phyloP scores from a whole-genome alignment of 2,113 vertebrate species.

The Triplophysa tibetana region DNA sequence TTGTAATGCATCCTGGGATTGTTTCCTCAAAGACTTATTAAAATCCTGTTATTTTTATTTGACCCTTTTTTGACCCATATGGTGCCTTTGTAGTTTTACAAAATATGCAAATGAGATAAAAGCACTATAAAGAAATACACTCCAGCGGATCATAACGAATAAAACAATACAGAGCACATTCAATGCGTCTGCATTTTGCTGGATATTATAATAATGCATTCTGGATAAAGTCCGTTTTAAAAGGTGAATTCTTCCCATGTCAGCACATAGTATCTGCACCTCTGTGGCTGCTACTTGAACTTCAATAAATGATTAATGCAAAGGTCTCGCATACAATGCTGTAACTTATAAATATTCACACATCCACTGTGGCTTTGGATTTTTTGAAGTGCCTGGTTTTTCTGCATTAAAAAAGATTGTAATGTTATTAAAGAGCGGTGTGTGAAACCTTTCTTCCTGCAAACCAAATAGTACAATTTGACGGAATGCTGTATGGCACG shows the following conservation, averaged over 20 bases:
- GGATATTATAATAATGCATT: not conserved
- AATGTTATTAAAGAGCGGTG: too few species aligned
- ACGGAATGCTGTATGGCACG: not conserved
- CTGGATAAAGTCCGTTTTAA: not conserved
- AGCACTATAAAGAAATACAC: not conserved
- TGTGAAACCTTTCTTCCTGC: not conserved
- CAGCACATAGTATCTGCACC: conserved; percentile 14
- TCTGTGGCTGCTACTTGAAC: conserved; percentile 16
- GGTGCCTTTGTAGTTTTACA: not conserved
- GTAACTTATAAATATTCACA: conserved; percentile 23
- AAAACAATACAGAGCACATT: not conserved
- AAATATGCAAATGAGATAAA: not conserved
- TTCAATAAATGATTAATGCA: conserved; percentile 16
- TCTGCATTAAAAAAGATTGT: not conserved
- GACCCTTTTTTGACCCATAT: not conserved
- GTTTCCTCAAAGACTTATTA: not conserved
- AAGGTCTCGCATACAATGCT: not conserved
- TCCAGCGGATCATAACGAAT: not conserved
- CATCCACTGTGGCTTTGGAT: not conserved
- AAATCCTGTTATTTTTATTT: not conserved
- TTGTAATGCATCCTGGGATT: not conserved
- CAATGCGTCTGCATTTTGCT: not conserved
- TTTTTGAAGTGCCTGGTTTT: conserved; percentile 9
- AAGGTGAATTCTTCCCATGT: not conserved
- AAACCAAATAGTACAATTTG: conserved; percentile 6